Conservation (phyloP, 1,140 invertebrate species). For the Dendroctonus ponderosae region DNA sequence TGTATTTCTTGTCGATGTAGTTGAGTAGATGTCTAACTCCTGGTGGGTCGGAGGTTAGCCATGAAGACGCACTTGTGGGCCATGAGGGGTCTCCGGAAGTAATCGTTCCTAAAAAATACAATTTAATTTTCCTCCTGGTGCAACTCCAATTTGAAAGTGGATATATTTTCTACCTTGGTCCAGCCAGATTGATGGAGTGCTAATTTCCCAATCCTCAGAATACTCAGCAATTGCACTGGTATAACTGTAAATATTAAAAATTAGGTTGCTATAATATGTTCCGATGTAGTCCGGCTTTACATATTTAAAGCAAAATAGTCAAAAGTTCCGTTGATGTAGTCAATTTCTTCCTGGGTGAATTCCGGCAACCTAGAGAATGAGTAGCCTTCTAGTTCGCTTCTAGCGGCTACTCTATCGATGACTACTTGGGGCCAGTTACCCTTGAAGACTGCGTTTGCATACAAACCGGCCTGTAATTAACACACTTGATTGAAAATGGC, state of each 20-base stretch:
- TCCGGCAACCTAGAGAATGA: constrained; percentile 10
- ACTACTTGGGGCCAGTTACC: constrained; percentile 16
- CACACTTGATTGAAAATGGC: too few species aligned
- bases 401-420: constrained; percentile 7
- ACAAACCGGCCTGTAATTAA: constrained; percentile 56
- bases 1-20: constrained; percentile 60
- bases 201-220: background rate
- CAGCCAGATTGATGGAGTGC: constrained; percentile 6
- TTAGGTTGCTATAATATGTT: background rate
- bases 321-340: constrained; percentile 23
- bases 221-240: constrained; percentile 7
- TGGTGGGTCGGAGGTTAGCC: constrained; percentile 40
- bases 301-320: constrained; percentile 21
- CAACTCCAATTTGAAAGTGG: background rate
- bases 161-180: constrained; percentile 8
- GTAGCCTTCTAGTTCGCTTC: constrained; percentile 15
- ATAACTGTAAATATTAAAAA: background rate
- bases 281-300: background rate
- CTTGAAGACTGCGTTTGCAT: constrained; percentile 32
- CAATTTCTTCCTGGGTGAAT: constrained; percentile 25
- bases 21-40: constrained; percentile 59
- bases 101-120: constrained; percentile 9
- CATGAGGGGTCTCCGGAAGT: constrained; percentile 27
- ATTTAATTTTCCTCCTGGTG: background rate
- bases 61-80: constrained; percentile 55